These are phyloP conservation scores for Triplophysa dalaica DNA, from an alignment of 2,113 vertebrate species.

Conservation along the genomic window DNA sequence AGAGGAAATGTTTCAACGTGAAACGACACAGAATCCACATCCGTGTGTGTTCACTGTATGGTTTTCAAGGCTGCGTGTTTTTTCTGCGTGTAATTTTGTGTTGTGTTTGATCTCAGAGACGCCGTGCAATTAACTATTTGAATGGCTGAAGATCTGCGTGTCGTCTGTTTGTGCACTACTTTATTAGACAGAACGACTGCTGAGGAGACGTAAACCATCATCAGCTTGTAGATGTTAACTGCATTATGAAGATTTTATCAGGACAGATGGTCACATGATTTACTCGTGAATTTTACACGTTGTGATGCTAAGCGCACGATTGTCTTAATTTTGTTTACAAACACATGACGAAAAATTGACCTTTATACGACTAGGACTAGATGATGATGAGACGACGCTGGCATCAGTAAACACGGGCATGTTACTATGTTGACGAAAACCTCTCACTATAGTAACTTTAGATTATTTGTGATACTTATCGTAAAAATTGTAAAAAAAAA, in stretches of 20 bases:
- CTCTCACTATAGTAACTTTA: no score
- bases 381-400: no score
- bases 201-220: background rate
- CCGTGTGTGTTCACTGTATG: background rate
- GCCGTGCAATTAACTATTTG: constrained; percentile 59
- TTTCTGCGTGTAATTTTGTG: background rate
- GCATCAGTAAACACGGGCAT: no score
- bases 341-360: no score
- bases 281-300: background rate
- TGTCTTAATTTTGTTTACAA: no score
- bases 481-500: no score
- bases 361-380: no score
- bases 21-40: background rate
- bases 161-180: background rate
- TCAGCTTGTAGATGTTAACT: background rate
- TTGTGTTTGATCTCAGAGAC: background rate
- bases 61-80: background rate
- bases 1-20: background rate
- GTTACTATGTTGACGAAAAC: no score
- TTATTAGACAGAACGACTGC: background rate
- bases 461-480: no score
- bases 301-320: background rate
- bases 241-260: background rate
- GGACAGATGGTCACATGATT: background rate
- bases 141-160: constrained; percentile 25